Evolutionary conservation across 1,140 invertebrate species (phyloP), one percentile per base, ranked within the genome.

Genomic region (Anadara kagoshimensis): DNA sequence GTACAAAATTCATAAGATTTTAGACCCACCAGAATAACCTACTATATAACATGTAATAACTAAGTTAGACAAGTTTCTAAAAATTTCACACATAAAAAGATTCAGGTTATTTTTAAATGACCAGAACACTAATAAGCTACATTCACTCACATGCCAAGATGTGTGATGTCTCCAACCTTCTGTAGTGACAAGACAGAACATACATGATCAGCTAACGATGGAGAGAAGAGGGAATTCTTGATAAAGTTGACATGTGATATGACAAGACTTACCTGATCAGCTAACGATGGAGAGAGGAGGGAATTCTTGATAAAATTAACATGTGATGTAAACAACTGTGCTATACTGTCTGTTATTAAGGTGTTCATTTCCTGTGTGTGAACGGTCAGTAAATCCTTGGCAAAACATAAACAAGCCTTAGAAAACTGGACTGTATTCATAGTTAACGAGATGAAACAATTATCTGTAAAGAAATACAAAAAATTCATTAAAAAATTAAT

Each of bases 381-480:
- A 10, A 95, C 86, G 68, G 92, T 92, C 59, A 95, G 83, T 74
- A 94, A 92, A 84, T 95, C 94, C 51, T 93, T 92, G 5, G 94
- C 79, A 51, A 94, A 89, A 29, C 90, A 90, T 14, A 94, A 80
- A 79, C 92, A 94, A 18, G 93, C 86, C 85, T 93, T 94, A 16
- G 92, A 91, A 85, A 95, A 95, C 49, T 93, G 90, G 18, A 94
- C 83, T 14, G 92, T 94, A 81, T 93, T 95, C 75, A 89, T 89
- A 0, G 94, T 94, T 66, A 95, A 85, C 20, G 91, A 89, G n/a
- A 94, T 88, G 90, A 92, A 93, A 78, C 90, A 92, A 71, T 93
- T 92, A 76, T 93, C 93, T 90, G 85, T 29, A 76, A 78, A 22
- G n/a, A n/a, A 22, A 85, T 62, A 90, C 43, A 92, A 87, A 47